Evolutionary conservation across 2,888 invertebrate species (phyloP).

Genomic region (Drosophila antonietae): DNA sequence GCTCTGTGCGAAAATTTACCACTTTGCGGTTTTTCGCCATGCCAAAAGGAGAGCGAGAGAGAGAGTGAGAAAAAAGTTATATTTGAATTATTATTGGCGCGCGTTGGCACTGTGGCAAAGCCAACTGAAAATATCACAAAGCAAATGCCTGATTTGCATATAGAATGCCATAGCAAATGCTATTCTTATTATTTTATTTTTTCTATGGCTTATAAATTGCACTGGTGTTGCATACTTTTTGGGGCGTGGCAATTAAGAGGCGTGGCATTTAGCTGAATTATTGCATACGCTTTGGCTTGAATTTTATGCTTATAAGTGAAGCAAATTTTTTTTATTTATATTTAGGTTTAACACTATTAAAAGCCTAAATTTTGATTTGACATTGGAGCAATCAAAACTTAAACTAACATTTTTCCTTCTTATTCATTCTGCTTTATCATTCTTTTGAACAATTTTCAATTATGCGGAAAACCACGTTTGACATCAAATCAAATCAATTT

Average conservation of each 20-base stretch:
- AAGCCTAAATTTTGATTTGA: background rate
- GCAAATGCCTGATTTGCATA: constrained; percentile 69
- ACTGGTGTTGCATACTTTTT: constrained; percentile 35
- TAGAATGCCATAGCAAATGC: constrained; percentile 62
- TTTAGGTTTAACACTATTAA: background rate
- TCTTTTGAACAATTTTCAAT: too few relatives aligned
- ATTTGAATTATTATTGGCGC: constrained; percentile 70
- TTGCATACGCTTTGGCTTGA: constrained; percentile 30
- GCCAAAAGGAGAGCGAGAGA: background rate
- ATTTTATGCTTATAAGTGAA: background rate
- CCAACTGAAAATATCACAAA: constrained; percentile 44
- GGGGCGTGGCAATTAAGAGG: constrained; percentile 19
- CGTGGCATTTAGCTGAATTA: background rate
- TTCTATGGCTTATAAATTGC: constrained; percentile 14
- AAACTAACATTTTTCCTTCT: background rate
- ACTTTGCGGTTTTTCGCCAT: constrained; percentile 37
- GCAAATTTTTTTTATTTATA: background rate
- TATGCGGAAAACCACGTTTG: too few relatives aligned
- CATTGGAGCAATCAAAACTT: background rate
- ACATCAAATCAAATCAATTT: background rate
- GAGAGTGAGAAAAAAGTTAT: constrained; percentile 32
- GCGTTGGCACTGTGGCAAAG: constrained; percentile 23
- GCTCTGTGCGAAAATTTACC: constrained; percentile 36
- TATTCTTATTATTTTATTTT: constrained; percentile 38
- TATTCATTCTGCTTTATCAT: too few relatives aligned